Evolutionary conservation across 2,113 vertebrate genomes (phyloP), one percentile per base, ranked within the genome.

Genomic region (Lycaon pictus): DNA sequence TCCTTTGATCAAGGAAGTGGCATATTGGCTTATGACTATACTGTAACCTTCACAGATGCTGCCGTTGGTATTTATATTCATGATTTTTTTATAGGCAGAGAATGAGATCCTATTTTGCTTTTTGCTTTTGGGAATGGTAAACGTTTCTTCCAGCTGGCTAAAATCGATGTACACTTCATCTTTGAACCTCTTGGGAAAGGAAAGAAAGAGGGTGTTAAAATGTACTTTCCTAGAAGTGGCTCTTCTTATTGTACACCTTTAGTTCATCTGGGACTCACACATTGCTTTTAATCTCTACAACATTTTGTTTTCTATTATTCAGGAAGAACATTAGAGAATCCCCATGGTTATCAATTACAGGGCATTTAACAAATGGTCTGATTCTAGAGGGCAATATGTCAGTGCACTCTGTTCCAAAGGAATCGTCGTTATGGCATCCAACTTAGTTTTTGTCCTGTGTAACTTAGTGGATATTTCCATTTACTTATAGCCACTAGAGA

Each of bases 231-330:
- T 32, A 72, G 9, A 29, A 76, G 7, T 13, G 12, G 25, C 19
- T n/a, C 4, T 88, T 67, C 69, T 87, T 90, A 62, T 37, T 53
- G 37, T 95, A 25, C 0, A 43, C 35, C 11, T 88, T 93, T 87
- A 63, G 23, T 76, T 94, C 37, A 29, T 87, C 16, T 90, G 72
- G 37, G 53, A 62, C 23, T 48, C 74, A 8, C 22, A 29, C 35
- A 6, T 19, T 81, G 35, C 95, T 77, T 94, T 94, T 79, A 86
- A 69, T 60, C 20, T 67, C 51, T 92, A 12, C 1, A n/a, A 56
- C 7, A 25, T 43, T 94, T 83, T 88, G 53, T 91, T 77, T 69
- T 62, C 10, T 67, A 15, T 84, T 87, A 94, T 79, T 92, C 58
- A 93, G 74, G 48, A 90, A 83, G 53, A 71, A 55, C 56, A 43